phyloP scores from a whole-genome alignment of 2,797 vertebrate species.

The Columba guinea region DNA sequence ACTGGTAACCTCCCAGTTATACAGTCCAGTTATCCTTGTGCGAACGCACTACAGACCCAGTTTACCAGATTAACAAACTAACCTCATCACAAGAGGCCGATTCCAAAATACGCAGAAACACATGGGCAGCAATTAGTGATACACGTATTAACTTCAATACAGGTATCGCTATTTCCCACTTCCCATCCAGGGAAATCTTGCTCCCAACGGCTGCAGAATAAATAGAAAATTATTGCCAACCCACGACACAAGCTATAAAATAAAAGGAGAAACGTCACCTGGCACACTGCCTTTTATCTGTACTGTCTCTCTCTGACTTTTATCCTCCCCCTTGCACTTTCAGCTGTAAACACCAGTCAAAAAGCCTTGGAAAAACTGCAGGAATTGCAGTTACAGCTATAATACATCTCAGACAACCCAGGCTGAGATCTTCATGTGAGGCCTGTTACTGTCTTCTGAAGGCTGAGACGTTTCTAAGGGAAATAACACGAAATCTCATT shows the following conservation, averaged over 20 bases:
- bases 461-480: not conserved
- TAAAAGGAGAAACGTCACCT: not conserved
- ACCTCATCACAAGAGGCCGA: not conserved
- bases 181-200: not conserved
- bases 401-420: not conserved
- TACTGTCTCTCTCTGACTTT: not conserved
- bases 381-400: not conserved
- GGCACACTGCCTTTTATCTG: not conserved
- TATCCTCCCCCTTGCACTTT: not conserved
- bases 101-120: not conserved
- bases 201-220: not conserved
- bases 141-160: not conserved
- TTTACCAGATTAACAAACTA: conserved; percentile 26
- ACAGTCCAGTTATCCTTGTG: not conserved
- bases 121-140: not conserved
- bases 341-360: not conserved
- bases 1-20: not conserved
- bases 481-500: not conserved
- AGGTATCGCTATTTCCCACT: not conserved
- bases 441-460: not conserved
- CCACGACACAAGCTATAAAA: not conserved
- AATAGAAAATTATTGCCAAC: not conserved
- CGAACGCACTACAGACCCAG: conserved; percentile 5
- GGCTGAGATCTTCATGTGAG: not conserved
- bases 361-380: not conserved